Evolutionary conservation across 2,888 invertebrate genomes (phyloP), one percentile per base, ranked within the genome.

Genomic region (Tipula helvola): DNA sequence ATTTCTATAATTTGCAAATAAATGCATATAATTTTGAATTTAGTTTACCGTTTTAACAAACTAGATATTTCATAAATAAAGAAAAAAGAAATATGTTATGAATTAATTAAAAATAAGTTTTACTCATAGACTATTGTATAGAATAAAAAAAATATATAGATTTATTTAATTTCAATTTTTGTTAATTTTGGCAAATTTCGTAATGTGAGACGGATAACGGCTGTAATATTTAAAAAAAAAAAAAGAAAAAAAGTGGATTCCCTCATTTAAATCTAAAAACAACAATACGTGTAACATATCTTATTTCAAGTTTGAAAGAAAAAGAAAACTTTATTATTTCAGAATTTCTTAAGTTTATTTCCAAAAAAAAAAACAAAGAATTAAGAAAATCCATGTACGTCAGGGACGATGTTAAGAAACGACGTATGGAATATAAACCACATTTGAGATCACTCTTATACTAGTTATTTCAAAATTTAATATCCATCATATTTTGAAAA

Each of bases 51-150:
- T 71, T 71, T 71, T 52, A n/a, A 52, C 16, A 71, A 71, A 71
- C 71, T 28, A 10, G 28, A 71, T 8, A 71, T 28, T 71, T 71
- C 71, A 28, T 71, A 28, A 71, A 71, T 71, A 71, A 28, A 71
- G 10, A 18, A 71, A 71, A 28, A 71, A 71, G 52, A 71, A 71
- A 71, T 71, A 71, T 71, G 71, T 71, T 71, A 52, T 71, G 71
- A 71, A 71, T 71, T 28, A 71, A 71, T 71, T 71, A 71, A 71
- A 28, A 18, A 71, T 71, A 71, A 71, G 71, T 71, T 71, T 71
- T 71, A 71, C 71, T 71, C 71, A 71, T 71, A 71, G 71, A 71
- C 71, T 71, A 71, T 71, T 71, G 71, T 71, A 71, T 71, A 71
- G 71, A 71, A 71, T 71, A 71, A 28, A 71, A 28, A n/a, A 71